Conservation (phyloP, 2,888 invertebrate species). For the Anarsia innoxiella region DNA sequence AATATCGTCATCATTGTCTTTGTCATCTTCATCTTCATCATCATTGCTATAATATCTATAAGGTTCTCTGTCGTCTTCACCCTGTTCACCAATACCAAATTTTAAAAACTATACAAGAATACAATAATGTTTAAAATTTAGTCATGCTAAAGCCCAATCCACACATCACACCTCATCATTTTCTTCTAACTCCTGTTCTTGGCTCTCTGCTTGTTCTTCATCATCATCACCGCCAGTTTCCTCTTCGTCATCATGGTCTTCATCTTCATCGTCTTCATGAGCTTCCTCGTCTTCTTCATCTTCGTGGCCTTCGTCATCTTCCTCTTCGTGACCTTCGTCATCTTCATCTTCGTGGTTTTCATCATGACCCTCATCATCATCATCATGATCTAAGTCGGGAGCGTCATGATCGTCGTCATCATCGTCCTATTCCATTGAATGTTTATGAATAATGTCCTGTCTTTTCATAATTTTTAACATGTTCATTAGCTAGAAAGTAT, state of each 20-base stretch:
- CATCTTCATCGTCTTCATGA: conserved; percentile 21
- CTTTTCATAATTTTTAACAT: too few species aligned
- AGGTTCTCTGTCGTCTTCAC: conserved; percentile 1
- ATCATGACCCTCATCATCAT: conserved; percentile 35
- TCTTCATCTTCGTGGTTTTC: conserved; percentile 23
- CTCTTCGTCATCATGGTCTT: conserved; percentile 35
- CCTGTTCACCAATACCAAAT: conserved; percentile 1
- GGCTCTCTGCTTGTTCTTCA: conserved; percentile 34
- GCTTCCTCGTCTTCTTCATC: conserved; percentile 27
- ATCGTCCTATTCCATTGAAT: conserved; percentile 37
- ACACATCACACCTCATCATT: conserved; percentile 30
- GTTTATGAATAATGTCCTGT: too few species aligned
- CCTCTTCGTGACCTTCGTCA: conserved; percentile 32
- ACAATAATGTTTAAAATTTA: conserved; percentile 1
- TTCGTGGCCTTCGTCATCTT: conserved; percentile 26
- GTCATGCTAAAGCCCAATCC: conserved; percentile 7
- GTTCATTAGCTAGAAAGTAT: too few species aligned
- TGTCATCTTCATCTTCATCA: conserved; percentile 18
- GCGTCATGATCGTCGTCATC: conserved; percentile 24
- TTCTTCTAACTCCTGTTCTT: conserved; percentile 34
- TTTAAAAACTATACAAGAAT: too few species aligned
- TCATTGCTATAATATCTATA: conserved; percentile 3
- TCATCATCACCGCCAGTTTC: conserved; percentile 33
- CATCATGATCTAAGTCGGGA: conserved; percentile 35
- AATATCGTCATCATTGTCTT: conserved; percentile 29